Percentiles rank a stretch among this genome's conserved stretches.
Conservation (phyloP, 2,888 invertebrate genomes). For the Mythimna vitellina region DNA sequence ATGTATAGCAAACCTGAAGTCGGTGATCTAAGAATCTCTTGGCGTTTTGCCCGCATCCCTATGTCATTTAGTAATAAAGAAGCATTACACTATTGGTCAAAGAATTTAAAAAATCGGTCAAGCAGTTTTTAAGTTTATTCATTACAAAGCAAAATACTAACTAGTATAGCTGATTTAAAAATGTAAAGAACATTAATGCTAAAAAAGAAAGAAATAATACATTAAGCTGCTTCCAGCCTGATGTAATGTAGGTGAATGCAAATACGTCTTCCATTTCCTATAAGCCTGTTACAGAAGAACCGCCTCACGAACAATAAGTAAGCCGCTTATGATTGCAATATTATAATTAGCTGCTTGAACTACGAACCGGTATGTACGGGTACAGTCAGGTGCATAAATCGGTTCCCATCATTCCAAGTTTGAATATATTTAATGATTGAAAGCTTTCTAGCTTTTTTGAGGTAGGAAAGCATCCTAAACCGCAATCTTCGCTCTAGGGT, state of each 20-base stretch:
- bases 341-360: constrained; percentile 4
- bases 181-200: not conserved
- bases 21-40: too few relatives aligned
- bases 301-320: constrained; percentile 29
- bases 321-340: constrained; percentile 12
- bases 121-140: too few relatives aligned
- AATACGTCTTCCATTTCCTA: constrained; percentile 3
- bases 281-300: not conserved
- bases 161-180: not conserved
- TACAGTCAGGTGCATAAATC: not conserved
- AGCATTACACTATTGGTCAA: too few relatives aligned
- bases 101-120: too few relatives aligned
- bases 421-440: not conserved
- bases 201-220: not conserved
- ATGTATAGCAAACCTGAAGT: too few relatives aligned
- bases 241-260: not conserved
- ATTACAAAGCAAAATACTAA: too few relatives aligned
- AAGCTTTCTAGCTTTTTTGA: not conserved
- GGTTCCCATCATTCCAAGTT: not conserved
- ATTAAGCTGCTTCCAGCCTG: not conserved
- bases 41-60: too few relatives aligned
- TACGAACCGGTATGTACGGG: not conserved
- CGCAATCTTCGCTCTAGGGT: too few relatives aligned
- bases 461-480: too few relatives aligned
- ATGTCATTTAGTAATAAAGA: too few relatives aligned